phyloP scores from a whole-genome alignment of 2,113 vertebrate genomes.

The Cyanocitta stelleri region DNA sequence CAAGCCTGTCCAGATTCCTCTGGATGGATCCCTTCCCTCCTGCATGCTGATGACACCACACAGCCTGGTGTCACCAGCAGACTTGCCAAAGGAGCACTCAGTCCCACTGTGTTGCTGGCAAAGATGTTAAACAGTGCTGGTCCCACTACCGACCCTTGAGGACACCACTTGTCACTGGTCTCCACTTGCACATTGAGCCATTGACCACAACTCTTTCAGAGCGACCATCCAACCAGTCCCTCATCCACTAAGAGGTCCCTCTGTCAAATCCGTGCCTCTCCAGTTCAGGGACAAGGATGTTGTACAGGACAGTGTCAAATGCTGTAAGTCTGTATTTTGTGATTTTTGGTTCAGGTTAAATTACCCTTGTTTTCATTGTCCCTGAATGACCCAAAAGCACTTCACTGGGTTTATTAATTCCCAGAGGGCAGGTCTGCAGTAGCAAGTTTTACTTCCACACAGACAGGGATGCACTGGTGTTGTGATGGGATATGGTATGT shows the following conservation, averaged over 20 bases:
- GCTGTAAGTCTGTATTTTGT: not conserved
- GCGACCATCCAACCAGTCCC: not conserved
- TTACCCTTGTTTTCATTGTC: not conserved
- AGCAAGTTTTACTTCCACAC: not conserved
- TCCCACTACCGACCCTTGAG: not conserved
- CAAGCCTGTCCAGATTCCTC: not conserved
- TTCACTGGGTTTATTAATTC: not conserved
- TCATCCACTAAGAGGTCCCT: not conserved
- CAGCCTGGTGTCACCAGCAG: not conserved
- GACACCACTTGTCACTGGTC: not conserved
- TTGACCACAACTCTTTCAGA: not conserved
- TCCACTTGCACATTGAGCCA: not conserved
- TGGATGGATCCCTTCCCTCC: not conserved
- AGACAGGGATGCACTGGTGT: not conserved
- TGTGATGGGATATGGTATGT: not conserved
- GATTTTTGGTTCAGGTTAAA: not conserved
- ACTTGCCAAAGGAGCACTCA: accelerated
- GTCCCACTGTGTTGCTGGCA: not conserved
- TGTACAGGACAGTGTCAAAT: not conserved
- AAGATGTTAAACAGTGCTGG: not conserved
- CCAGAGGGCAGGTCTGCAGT: not conserved
- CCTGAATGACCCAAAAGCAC: not conserved
- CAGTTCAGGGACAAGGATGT: not conserved
- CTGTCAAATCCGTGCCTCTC: not conserved
- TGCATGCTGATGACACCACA: not conserved